These are phyloP conservation scores for Graptemys geographica DNA, from an alignment of 2,797 vertebrate species.

Conservation along the genomic window DNA sequence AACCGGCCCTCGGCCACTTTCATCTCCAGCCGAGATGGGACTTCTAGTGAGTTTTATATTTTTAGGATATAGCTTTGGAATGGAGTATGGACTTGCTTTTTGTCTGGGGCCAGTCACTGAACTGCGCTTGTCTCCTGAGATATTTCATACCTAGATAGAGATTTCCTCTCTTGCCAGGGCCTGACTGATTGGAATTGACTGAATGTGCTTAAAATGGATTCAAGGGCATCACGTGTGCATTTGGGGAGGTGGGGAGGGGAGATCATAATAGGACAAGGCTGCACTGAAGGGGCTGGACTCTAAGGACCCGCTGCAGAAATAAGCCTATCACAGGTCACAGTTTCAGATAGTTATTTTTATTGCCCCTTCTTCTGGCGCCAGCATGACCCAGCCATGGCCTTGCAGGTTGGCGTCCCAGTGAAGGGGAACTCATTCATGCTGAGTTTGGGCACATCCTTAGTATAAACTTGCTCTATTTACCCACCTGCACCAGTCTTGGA, in stretches of 20 bases:
- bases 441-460: neutral
- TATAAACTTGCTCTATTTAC: constrained; percentile 55
- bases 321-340: constrained; percentile 54
- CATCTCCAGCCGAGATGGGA: neutral
- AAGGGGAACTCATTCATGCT: accelerated
- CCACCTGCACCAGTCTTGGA: neutral
- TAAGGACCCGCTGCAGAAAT: constrained; percentile 45
- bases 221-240: neutral
- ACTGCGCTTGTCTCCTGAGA: neutral
- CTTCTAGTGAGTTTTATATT: neutral
- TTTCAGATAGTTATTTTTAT: constrained; percentile 43
- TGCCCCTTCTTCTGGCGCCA: neutral
- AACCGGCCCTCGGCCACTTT: neutral
- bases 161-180: neutral
- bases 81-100: neutral
- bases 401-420: neutral
- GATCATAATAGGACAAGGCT: neutral
- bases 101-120: neutral
- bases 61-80: neutral
- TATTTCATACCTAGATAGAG: neutral
- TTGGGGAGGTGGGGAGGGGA: neutral
- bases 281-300: neutral
- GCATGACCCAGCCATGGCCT: constrained; percentile 23
- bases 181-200: neutral
- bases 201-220: neutral